Evolutionary conservation across 1,140 invertebrate genomes (phyloP), one percentile per base, ranked within the genome.

Genomic region (Agraylea sexmaculata): DNA sequence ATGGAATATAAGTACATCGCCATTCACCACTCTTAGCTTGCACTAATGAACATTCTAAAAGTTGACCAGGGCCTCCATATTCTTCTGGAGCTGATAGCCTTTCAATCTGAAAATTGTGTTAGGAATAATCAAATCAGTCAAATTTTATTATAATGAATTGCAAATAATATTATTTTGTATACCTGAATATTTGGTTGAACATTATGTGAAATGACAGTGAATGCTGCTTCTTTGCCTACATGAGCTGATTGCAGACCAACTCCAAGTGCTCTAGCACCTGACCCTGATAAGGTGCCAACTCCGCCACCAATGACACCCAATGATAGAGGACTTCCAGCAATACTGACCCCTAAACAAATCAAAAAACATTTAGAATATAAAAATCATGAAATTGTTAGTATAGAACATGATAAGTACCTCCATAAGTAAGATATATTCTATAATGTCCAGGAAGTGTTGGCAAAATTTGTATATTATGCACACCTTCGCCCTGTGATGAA

Each of bases 391-490:
- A 12, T 17, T 35, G 19, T 22, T 7, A 18, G n/a, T 18, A 36
- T 36, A 19, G 7, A 18, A 37, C 35, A 36, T 28, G 25, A 32
- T 16, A 13, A 37, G 43, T 46, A 68, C 65, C 84, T 47, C 89
- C 91, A 54, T 92, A 93, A 19, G 78, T 83, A 5, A 95, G 75
- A 36, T 80, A 80, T 27, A 96, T 78, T 60, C 87, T 79, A 55
- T 95, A 94, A 51, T 84, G 82, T 46, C 91, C 92, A 16, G 90
- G 80, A 35, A 88, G 74, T 2, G 77, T 80, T 3, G 92, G 92
- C 29, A 82, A 71, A 55, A 95, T 87, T 51, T 89, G 83, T 31
- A 95, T 78, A 50, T 81, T 68, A 50, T 80, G 74, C 12, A 76
- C 68, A 49, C 82, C 78, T 42, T 87, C 82, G 19, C 75, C 73